Base-by-base conservation (phyloP, 1,140 invertebrate species). In the Drosophila nebulosa region DNA sequence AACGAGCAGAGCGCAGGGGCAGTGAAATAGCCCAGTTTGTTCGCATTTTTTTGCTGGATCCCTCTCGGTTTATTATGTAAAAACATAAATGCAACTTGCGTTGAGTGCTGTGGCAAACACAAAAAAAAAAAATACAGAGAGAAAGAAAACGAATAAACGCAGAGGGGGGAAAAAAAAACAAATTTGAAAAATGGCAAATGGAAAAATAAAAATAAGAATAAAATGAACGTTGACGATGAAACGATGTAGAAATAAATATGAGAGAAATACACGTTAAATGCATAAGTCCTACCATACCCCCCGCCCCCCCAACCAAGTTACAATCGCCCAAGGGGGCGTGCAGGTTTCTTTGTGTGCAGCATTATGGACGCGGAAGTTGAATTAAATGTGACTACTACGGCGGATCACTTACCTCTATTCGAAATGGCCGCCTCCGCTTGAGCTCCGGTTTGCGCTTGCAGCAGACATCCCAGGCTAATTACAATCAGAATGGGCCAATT, bases 401-500 rank as follows among this genome's bases (percentile, higher is more conserved):
- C 60, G 64, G 88, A 85, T 85, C 83, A 78, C 90, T 91, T 91
- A 91, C 90, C 90, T 91, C 90, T 78, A 91, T 90, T 91, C 75
- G 90, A 91, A 86, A 90, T 90, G 74, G 90, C 86, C 69, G 90
- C 90, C 74, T 78, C 78, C 56, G 66, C 86, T 24, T 64, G 35
- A 62, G 72, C 63, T 66, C 53, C 71, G 69, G 36, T 36, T 36
- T 75, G 69, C 46, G 79, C 74, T 72, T 85, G 79, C 63, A 91
- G 61, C 69, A 91, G 62, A 64, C 85, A 90, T 67, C 69, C 89
- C 26, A 91, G 80, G 84, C 86, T 91, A 91, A 91, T 91, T 91
- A 91, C 81, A 76, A 91, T 78, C 77, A 91, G 81, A 90, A 91
- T 86, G 78, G 90, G 90, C 76, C 90, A 91, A 86, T 86, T 89